Base-by-base conservation (phyloP, 1,140 invertebrate genomes). In the Macrostomum lignano region DNA sequence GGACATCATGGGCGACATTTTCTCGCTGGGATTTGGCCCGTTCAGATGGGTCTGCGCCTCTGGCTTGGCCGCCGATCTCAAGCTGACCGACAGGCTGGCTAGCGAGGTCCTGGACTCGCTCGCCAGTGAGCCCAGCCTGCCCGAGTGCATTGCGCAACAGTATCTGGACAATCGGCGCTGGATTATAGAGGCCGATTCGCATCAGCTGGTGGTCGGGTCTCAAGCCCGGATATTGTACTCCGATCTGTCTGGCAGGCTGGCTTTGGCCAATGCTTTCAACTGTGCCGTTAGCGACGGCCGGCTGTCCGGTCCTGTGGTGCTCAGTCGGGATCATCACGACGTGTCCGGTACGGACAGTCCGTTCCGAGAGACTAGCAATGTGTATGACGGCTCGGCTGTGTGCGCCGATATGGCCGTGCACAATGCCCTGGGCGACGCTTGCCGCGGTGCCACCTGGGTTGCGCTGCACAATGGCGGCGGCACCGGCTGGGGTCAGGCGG, bases 1-100 rank as follows among this genome's bases (percentile, higher is more conserved):
- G 46, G 64, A 71, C 41, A 70, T 71, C 33, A 71, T 72, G 68
- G 69, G 69, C 46, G 67, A 71, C 40, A 68, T 71, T 32, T 71
- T 71, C 47, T 69, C 68, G 2, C 44, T 71, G 22, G 69, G 69
- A 10, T 72, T 72, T 47, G 69, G 69, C n/a, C 69, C 69, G 2
- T 71, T 71, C 46, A 65, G 69, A 21, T 71, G 69, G 69, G 62
- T 71, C 7, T 71, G 69, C 45, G 65, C 65, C 4, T 71, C 68
- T 3, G 59, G 63, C 21, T 39, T 58, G 5, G 40, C 49, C 2
- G 35, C 43, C 20, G 69, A 72, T 46, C 48, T 71, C 5, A 45
- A 54, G 35, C 48, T 41, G n/a, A 69, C 67, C 2, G 69, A 71
- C 46, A 43, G 56, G 37, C 64, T 70, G 21, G 67, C 69, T 7